Base-by-base conservation (phyloP, 2,888 invertebrate genomes). In the Poecilus cupreus region DNA sequence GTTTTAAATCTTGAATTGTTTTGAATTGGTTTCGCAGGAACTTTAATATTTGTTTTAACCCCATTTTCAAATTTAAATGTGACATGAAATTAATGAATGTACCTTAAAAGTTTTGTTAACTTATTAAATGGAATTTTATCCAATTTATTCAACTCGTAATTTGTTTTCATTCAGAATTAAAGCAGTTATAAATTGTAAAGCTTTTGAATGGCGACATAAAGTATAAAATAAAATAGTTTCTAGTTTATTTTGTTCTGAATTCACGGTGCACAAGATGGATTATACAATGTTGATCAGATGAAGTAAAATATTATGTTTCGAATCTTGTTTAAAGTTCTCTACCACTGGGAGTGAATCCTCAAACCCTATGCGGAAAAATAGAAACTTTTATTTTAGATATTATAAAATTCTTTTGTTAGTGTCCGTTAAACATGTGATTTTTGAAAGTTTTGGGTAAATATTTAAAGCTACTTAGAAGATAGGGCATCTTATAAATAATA, bases 81-180 rank as follows among this genome's bases (percentile, higher is more conserved):
- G 37, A 68, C 64, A 68, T 18, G 11, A 68, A 68, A 32, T 37
- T 68, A 68, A 68, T 68, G 64, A 68, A 68, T 68, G 32, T 68
- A 37, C 64, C 64, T 68, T 32, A 37, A 11, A 68, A 68, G 64
- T 68, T 68, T 32, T 68, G 32, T 68, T 37, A 37, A 68, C 64
- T 68, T 68, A 68, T 68, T 68, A 68, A 68, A 68, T 68, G 37
- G 37, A 68, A 13, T 68, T 64, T 37, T 68, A 68, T 68, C 18
- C 37, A 37, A 37, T 68, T 68, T 68, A 68, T 68, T 68, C 64
- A 37, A 13, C 32, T 60, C 16, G 37, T 18, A 68, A 68, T 68
- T 39, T 37, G 37, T 68, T 60, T 68, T 68, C 64, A 68, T 68
- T 16, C 20, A 20, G 18, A 37, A 37, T 68, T 37, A 68, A 32